Evolutionary conservation across 2,797 vertebrate genomes (phyloP).

Genomic region (Geotrypetes seraphini): DNA sequence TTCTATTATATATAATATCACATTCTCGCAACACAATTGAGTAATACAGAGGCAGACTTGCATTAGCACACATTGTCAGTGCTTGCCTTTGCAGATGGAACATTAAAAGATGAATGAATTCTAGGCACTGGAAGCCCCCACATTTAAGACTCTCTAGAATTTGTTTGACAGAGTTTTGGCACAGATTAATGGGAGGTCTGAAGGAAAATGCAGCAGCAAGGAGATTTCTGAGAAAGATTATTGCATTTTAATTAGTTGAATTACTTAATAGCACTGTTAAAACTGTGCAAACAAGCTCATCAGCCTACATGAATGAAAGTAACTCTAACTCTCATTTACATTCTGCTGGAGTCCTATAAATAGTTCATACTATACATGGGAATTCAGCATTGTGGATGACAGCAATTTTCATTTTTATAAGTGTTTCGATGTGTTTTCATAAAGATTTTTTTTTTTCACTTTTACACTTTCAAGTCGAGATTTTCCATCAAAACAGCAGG

Average conservation of each 20-base stretch:
- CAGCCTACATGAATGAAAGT: background rate
- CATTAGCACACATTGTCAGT: too few species aligned
- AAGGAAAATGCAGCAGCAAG: too few species aligned
- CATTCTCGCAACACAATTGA: too few species aligned
- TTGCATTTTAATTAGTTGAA: slow-evolving; percentile 19
- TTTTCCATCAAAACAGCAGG: slow-evolving; percentile 19
- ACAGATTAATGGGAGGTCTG: too few species aligned
- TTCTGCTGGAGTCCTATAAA: slow-evolving; percentile 31
- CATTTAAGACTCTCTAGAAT: too few species aligned
- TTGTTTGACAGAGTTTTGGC: too few species aligned
- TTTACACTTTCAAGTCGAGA: slow-evolving; percentile 35
- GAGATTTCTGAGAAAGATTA: background rate
- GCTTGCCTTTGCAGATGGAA: too few species aligned
- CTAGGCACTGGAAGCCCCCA: too few species aligned
- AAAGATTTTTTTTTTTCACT: slow-evolving; percentile 26
- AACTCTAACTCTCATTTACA: slow-evolving; percentile 17
- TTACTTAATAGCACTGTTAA: background rate
- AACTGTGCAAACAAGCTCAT: slow-evolving; percentile 10
- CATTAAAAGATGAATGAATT: too few species aligned
- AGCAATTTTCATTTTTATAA: slow-evolving; percentile 37
- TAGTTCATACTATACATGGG: slow-evolving; percentile 34
- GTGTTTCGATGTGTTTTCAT: slow-evolving; percentile 40
- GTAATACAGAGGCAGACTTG: too few species aligned
- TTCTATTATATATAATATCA: too few species aligned
- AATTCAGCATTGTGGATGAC: slow-evolving; percentile 36